Percentiles rank a stretch among this genome's conserved stretches.
phyloP scores from a whole-genome alignment of 2,797 vertebrate species.

The Siniperca scherzeri region DNA sequence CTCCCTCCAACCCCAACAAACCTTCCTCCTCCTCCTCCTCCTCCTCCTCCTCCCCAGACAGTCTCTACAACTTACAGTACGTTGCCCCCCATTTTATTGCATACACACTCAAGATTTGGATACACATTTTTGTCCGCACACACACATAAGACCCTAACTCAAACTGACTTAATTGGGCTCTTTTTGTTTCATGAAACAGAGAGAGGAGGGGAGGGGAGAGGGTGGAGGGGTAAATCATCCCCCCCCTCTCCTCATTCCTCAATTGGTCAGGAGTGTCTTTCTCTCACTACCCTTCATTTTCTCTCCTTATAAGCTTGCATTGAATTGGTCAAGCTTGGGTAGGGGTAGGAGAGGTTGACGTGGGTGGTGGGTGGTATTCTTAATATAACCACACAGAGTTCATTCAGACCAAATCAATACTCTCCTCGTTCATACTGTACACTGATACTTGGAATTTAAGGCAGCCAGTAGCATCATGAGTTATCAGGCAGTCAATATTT shows the following conservation, averaged over 20 bases:
- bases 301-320: constrained; percentile 24
- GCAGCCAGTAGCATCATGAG: constrained; percentile 64
- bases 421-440: constrained; percentile 57
- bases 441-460: constrained; percentile 66
- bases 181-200: constrained; percentile 82
- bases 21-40: constrained; percentile 25
- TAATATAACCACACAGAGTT: constrained; percentile 52
- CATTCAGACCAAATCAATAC: constrained; percentile 70
- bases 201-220: constrained; percentile 16
- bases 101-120: constrained; percentile 51
- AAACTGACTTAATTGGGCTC: constrained; percentile 85
- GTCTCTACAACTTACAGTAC: constrained; percentile 64
- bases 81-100: constrained; percentile 68
- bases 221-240: constrained; percentile 49
- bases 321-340: constrained; percentile 40
- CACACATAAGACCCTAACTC: constrained; percentile 77
- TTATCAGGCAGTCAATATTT: constrained; percentile 72
- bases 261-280: constrained; percentile 53
- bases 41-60: constrained; percentile 46
- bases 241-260: constrained; percentile 56
- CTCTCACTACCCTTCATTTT: constrained; percentile 50
- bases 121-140: constrained; percentile 43
- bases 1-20: constrained; percentile 28
- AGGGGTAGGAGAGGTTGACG: constrained; percentile 22
- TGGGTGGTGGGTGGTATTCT: constrained; percentile 53